Base-by-base conservation (phyloP, 2,113 vertebrate genomes). In the Melanerpes aurifrons region DNA sequence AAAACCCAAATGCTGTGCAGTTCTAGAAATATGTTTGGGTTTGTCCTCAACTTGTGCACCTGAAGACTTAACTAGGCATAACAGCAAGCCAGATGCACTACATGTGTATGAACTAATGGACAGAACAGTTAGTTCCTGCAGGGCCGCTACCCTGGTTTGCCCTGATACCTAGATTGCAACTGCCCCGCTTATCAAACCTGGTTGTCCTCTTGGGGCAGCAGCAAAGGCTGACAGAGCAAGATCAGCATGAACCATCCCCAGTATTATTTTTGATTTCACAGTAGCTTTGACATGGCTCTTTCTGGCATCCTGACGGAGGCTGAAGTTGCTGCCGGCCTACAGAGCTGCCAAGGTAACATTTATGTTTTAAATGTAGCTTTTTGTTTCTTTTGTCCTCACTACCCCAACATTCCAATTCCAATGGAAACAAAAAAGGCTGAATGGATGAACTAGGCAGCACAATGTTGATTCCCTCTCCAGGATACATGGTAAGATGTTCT, bases 301-400 rank as follows among this genome's bases (percentile, higher is more conserved):
- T 90, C 97, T 47, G 96, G 96, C 82, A 77, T 98, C 86, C 96
- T 98, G 94, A 97, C 10, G 11, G 97, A 97, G 7, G 97, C 97
- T 97, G 97, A 98, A 96, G 98, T 98, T 95, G 95, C 97, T 96
- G 97, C 98, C 97, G 98, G 98, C 95, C 97, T 98, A 63, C 97
- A 97, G 53, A 97, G 95, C 50, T 98, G 98, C 90, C 56, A 98
- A 98, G 98, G 98, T 98, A 97, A 95, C 47, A 40, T 25, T 54
- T 57, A 8, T 5, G 3, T 50, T 86, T 86, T 59, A 62, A 62
- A 86, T 32, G 26, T 32, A 6, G 12, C 12, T n/a, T 79, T 86
- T 32, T 16, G 40, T 77, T 45, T 63, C 15, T 11, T 47, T 57
- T 81, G 54, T 67, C 56, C 32, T 86, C 35, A 3, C 25, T 17